Conservation (phyloP, 2,888 invertebrate genomes). For the Colostygia pectinataria region DNA sequence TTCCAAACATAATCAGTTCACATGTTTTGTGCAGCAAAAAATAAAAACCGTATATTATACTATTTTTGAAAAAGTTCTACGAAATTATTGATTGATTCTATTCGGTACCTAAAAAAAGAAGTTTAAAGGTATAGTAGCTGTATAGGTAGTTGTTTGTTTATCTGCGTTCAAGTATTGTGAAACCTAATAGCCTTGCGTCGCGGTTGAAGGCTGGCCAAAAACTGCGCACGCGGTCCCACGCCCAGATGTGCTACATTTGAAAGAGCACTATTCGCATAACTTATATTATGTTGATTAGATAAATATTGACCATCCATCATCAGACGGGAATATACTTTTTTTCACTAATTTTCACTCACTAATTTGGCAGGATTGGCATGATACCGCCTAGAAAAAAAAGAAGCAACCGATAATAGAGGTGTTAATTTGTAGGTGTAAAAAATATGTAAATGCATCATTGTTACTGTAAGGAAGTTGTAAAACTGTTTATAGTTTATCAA, state of each 20-base stretch:
- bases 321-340: conserved; percentile 27
- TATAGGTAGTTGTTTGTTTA: conserved; percentile 54
- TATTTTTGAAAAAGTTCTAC: conserved; percentile 20
- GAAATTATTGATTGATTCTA: not conserved
- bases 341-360: conserved; percentile 24
- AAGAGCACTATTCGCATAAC: conserved; percentile 55
- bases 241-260: conserved; percentile 52
- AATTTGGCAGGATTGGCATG: conserved; percentile 37
- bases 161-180: conserved; percentile 60
- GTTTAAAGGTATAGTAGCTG: conserved; percentile 47
- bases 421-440: conserved; percentile 37
- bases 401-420: conserved; percentile 36
- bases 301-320: conserved; percentile 38
- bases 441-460: conserved; percentile 48
- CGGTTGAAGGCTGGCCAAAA: conserved; percentile 76
- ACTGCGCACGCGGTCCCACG: conserved; percentile 55
- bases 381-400: conserved; percentile 37
- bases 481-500: conserved; percentile 70
- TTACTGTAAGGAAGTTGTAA: conserved; percentile 73
- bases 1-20: conserved; percentile 57
- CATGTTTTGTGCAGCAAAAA: conserved; percentile 51
- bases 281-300: conserved; percentile 57
- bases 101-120: conserved; percentile 33
- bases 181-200: conserved; percentile 68
- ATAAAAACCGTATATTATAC: conserved; percentile 31